A percentile compares a stretch with the other conserved stretches of the same genome.
phyloP scores from a whole-genome alignment of 1,140 invertebrate species.

The Elysia chlorotica region DNA sequence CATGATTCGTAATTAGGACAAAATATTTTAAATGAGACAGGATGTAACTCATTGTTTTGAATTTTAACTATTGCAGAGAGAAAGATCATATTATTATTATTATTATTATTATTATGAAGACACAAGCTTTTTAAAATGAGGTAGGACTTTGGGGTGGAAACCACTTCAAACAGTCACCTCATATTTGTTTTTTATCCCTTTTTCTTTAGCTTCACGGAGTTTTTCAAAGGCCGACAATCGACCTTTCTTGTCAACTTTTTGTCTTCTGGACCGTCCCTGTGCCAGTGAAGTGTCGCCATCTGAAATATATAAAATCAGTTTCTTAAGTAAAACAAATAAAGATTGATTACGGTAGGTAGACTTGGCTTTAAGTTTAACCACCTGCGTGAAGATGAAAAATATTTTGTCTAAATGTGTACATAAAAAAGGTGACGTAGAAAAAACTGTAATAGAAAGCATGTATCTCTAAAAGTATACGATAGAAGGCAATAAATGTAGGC shows the following conservation, averaged over 20 bases:
- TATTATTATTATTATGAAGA: background rate
- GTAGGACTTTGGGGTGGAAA: too few species aligned
- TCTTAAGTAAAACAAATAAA: too few species aligned
- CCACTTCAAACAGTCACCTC: constrained; percentile 68
- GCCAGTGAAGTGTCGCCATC: constrained; percentile 31
- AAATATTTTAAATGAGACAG: too few species aligned
- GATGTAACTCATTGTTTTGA: too few species aligned
- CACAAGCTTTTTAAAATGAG: too few species aligned
- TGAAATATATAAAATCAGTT: constrained; percentile 48
- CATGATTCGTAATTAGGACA: background rate
- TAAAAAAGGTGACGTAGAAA: too few species aligned
- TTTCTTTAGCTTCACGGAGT: constrained; percentile 76
- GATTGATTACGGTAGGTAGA: too few species aligned
- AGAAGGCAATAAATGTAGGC: too few species aligned
- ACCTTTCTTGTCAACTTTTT: constrained; percentile 56
- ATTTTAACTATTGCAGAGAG: background rate
- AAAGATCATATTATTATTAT: too few species aligned
- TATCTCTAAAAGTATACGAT: background rate
- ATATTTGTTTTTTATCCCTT: constrained; percentile 83
- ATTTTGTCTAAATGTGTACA: background rate
- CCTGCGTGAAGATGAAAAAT: too few species aligned
- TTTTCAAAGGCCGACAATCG: constrained; percentile 77
- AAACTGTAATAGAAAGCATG: too few species aligned
- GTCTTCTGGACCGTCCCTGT: constrained; percentile 43
- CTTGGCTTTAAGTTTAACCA: too few species aligned